Base-by-base conservation (phyloP, 1,140 invertebrate species). In the Drosophila truncata region DNA sequence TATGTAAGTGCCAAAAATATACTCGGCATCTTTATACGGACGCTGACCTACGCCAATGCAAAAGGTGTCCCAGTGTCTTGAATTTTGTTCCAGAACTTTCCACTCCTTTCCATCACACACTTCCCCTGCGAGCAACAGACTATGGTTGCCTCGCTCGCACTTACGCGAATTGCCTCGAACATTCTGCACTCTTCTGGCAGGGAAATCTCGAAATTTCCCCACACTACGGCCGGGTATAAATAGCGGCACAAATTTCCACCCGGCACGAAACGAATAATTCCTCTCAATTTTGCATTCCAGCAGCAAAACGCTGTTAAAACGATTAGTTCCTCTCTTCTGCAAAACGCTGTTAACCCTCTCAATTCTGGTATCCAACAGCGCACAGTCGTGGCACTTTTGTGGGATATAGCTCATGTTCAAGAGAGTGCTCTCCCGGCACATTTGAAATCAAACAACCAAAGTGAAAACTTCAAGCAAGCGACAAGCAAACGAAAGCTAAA, bases 71-170 rank as follows among this genome's bases (percentile, higher is more conserved):
- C 47, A 50, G 47, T 29, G 25, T 4, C 18, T 44, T 16, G 3
- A 16, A 7, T 4, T 3, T 25, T 25, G n/a, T 20, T 44, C 42
- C 39, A 25, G 23, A 47, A 47, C 5, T 4, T n/a, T 47, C 14
- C 1, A 25, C 92, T 97, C 97, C 63, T 95, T 67, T 94, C 94
- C 78, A 94, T 6, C 9, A n/a, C 11, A n/a, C 16, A 42, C 23
- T 35, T 66, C 62, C 62, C 46, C 62, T 66, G 10, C 39, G n/a
- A 23, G 3, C 9, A 10, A n/a, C 13, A 16, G 5, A 18, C n/a
- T 65, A 25, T 16, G n/a, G 29, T 33, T 54, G 39, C 27, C 62
- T 31, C 67, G 31, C 62, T 70, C 25, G 23, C 47, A 37, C 67
- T 31, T 25, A 37, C 29, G 1, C 13, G 42, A 39, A 47, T 3